Percentiles rank a stretch among this genome's conserved stretches.
These are phyloP conservation scores for Nansenia antarctica DNA, from an alignment of 2,113 vertebrate genomes.

Conservation along the genomic window DNA sequence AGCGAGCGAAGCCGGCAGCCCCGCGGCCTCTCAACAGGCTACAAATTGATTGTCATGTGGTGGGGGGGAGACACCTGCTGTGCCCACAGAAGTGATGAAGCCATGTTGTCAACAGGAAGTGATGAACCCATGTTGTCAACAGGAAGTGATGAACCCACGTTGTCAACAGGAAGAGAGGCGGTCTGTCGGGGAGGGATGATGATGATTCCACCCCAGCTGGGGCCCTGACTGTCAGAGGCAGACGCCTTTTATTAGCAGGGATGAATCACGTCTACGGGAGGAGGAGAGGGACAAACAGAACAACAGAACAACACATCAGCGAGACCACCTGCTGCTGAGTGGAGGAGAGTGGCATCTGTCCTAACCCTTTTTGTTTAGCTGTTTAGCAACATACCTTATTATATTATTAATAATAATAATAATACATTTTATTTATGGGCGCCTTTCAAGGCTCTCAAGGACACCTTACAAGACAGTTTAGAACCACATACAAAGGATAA, in stretches of 20 bases:
- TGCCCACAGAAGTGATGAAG: constrained; percentile 14
- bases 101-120: constrained; percentile 46
- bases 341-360: constrained; percentile 39
- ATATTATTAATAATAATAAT: no score
- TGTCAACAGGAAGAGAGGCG: constrained; percentile 41
- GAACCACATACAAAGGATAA: no score
- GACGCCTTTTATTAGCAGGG: constrained; percentile 33
- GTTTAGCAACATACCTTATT: no score
- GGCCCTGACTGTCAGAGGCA: constrained; percentile 24
- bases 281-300: constrained; percentile 47
- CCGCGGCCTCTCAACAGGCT: constrained; percentile 44
- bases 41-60: constrained; percentile 53
- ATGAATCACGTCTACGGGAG: constrained; percentile 44
- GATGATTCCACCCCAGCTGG: background rate
- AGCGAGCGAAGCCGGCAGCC: constrained; percentile 27
- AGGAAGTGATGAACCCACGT: constrained; percentile 44
- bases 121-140: constrained; percentile 38
- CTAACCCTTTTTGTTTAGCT: no score
- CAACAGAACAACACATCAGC: no score
- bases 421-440: no score
- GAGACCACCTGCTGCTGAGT: constrained; percentile 63
- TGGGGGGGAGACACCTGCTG: constrained; percentile 17
- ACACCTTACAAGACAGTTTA: no score
- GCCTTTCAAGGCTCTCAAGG: no score
- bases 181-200: constrained; percentile 9